Base-by-base conservation (phyloP, 2,888 invertebrate species). In the Onthophagus sagittarius region DNA sequence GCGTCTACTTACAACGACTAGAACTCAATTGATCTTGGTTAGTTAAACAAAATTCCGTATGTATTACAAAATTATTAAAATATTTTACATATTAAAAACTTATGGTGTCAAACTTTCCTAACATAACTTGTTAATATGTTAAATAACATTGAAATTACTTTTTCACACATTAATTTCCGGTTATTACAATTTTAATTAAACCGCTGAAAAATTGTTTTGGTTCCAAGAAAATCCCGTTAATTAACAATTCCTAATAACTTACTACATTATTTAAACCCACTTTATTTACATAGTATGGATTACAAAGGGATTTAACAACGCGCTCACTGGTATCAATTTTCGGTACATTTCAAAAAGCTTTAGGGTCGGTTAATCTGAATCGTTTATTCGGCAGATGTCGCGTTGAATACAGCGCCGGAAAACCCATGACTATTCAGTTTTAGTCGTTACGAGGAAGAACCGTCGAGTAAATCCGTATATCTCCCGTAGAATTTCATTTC, bases 401-500 rank as follows among this genome's bases (percentile, higher is more conserved):
- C 31, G 23, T 23, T 23, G 31, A 67, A 67, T 67, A 67, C 23
- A 23, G 23, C 1, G 3, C 2, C 23, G 39, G 11, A 53, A 53
- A 53, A 53, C 39, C 39, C 7, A 53, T 7, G 39, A 7, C 9
- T 53, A 53, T 53, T 53, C 39, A 67, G 67, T 67, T 23, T 23
- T 32, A 32, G n/a, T 64, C 64, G n/a, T 14, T 14, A 23, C 64
- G 64, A 77, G 74, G 75, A 73, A 73, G 71, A 72, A 73, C 74
- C 73, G 75, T 67, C 32, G 76, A 72, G 72, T 71, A 70, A 76
- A 67, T 76, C 75, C 69, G 73, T 62, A 53, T 71, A 62, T 71
- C 74, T 74, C 74, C 74, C 75, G 73, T 63, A 72, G 74, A 77
- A 76, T 73, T 76, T 71, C 73, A 73, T 75, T 76, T 74, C 74